Percentiles rank a stretch among this genome's conserved stretches.
Conservation (phyloP, 2,797 vertebrate genomes). For the Lophotriccus pileatus region DNA sequence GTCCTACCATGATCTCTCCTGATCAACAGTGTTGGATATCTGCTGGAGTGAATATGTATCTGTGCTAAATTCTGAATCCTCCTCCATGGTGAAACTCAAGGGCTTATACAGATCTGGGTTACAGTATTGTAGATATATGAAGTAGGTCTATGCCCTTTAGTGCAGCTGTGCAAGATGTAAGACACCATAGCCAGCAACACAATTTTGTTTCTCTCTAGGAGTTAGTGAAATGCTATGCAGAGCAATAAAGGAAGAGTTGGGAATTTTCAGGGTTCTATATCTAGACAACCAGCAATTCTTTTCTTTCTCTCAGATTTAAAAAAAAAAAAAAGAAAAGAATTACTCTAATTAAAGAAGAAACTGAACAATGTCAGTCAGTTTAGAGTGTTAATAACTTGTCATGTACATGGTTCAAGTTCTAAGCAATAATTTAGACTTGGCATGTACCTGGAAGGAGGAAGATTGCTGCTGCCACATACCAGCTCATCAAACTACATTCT, state of each 20-base stretch:
- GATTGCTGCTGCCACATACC: neutral
- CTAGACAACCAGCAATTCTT: neutral
- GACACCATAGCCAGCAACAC: neutral
- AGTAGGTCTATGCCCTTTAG: neutral
- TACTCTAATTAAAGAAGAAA: neutral
- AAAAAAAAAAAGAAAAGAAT: neutral
- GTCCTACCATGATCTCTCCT: conserved; percentile 43
- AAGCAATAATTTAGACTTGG: neutral
- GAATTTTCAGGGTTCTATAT: neutral
- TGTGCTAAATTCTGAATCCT: neutral
- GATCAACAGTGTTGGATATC: neutral
- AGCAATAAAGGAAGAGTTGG: neutral
- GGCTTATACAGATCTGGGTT: neutral
- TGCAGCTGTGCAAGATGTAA: neutral
- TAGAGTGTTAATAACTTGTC: neutral
- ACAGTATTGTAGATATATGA: neutral
- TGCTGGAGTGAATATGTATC: neutral
- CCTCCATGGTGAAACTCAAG: neutral
- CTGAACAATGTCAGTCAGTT: neutral
- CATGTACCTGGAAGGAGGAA: neutral
- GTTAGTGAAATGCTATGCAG: neutral
- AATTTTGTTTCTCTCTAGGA: neutral
- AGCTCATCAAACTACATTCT: neutral
- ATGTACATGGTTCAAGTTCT: neutral
- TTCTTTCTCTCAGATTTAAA: neutral